phyloP scores from a whole-genome alignment of 35 echinoderm and acorn worm species.

The Ophiothrix spiculata region DNA sequence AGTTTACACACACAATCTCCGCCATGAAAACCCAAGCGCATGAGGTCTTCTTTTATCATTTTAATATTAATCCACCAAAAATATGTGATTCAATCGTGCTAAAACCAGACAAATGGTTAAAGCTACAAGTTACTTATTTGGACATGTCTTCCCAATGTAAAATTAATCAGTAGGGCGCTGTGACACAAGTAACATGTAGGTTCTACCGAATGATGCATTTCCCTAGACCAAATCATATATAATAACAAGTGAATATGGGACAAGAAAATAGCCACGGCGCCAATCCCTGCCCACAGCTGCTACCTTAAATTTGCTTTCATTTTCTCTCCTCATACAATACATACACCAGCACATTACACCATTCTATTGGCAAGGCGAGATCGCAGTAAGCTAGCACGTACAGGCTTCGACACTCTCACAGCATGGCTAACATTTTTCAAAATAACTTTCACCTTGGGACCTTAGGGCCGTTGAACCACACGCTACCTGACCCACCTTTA shows the following conservation, averaged over 20 bases:
- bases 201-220: too few relatives aligned
- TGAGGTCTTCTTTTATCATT: too few relatives aligned
- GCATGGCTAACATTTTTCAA: not conserved
- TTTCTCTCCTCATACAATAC: not conserved
- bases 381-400: not conserved
- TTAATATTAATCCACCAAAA: too few relatives aligned
- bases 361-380: not conserved
- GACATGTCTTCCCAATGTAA: too few relatives aligned
- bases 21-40: too few relatives aligned
- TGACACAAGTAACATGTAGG: too few relatives aligned
- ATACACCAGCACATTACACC: not conserved
- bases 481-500: not conserved
- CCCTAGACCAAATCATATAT: too few relatives aligned
- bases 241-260: not conserved
- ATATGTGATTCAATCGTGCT: too few relatives aligned
- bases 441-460: not conserved
- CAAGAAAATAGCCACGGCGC: not conserved
- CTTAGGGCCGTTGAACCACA: slow-evolving; percentile 13
- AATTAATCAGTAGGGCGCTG: too few relatives aligned
- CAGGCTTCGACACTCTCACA: not conserved
- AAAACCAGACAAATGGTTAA: too few relatives aligned
- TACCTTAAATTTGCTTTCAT: not conserved
- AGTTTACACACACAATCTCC: too few relatives aligned
- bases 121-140: too few relatives aligned
- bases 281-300: not conserved